Conservation (phyloP, 2,797 vertebrate species). For the Rhinichthys osculus region DNA sequence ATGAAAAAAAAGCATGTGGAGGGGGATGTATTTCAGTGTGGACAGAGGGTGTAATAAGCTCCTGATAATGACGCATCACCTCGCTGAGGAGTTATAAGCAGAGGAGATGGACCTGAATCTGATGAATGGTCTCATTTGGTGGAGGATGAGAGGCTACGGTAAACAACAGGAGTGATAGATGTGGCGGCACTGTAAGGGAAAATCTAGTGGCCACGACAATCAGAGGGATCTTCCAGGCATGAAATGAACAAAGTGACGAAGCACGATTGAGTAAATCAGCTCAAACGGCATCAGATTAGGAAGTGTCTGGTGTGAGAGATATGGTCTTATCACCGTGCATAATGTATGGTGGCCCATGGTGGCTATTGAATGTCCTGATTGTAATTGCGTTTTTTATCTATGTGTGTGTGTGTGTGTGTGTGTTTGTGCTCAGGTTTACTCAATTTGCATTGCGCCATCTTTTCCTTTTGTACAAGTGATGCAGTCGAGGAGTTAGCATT, state of each 20-base stretch:
- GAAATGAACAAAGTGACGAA: constrained; percentile 74
- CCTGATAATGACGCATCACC: constrained; percentile 23
- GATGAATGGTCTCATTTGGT: constrained; percentile 74
- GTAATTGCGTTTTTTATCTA: not conserved
- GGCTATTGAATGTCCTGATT: not conserved
- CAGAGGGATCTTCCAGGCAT: constrained; percentile 69
- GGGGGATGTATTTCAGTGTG: not conserved
- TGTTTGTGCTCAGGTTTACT: not conserved
- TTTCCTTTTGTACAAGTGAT: not conserved
- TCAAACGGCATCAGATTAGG: constrained; percentile 45
- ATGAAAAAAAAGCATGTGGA: not conserved
- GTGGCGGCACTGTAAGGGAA: constrained; percentile 68
- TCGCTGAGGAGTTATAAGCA: constrained; percentile 54
- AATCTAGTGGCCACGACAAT: constrained; percentile 70
- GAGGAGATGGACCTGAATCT: constrained; percentile 51
- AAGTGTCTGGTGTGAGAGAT: constrained; percentile 13
- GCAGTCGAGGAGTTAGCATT: not conserved
- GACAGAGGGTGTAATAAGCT: constrained; percentile 16
- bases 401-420: not conserved
- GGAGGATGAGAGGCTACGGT: constrained; percentile 64
- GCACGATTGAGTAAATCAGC: constrained; percentile 64
- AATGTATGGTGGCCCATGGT: not conserved
- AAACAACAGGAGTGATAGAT: constrained; percentile 72
- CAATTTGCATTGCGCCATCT: not conserved
- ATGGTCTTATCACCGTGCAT: constrained; percentile 17